Evolutionary conservation across 2,797 vertebrate species (phyloP).

Genomic region (Sarcophilus harrisii): DNA sequence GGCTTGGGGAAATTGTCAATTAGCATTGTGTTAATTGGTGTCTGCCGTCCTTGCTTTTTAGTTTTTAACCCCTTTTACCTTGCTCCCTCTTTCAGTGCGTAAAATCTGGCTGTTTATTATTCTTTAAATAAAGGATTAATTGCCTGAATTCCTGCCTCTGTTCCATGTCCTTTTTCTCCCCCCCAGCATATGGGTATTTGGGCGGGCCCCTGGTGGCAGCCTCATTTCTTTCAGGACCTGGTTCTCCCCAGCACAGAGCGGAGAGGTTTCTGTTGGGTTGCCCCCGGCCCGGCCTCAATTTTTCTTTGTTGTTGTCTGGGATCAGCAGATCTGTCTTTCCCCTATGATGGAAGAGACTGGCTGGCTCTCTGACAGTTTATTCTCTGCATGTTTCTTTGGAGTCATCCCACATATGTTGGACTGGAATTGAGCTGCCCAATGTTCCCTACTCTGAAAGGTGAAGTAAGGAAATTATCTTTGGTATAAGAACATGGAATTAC

Average conservation of each 20-base stretch:
- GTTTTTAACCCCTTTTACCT: constrained; percentile 92
- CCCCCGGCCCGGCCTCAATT: constrained; percentile 52
- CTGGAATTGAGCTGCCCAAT: constrained; percentile 4
- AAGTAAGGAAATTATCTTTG: not conserved
- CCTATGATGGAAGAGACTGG: not conserved
- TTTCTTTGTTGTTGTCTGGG: not conserved
- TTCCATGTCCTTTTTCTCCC: constrained; percentile 81
- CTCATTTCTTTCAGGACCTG: constrained; percentile 61
- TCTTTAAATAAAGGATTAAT: constrained; percentile 91
- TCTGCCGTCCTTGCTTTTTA: constrained; percentile 90
- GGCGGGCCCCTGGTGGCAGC: constrained; percentile 50
- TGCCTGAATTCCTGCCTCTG: constrained; percentile 86
- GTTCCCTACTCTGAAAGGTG: not conserved
- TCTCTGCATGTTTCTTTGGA: constrained; percentile 14
- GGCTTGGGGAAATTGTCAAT: constrained; percentile 91
- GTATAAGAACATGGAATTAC: not conserved
- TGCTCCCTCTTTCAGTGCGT: constrained; percentile 86
- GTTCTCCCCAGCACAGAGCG: constrained; percentile 54
- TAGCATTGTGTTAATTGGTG: constrained; percentile 92
- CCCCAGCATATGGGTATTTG: constrained; percentile 73
- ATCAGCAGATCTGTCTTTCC: not conserved
- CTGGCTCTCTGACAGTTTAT: constrained; percentile 15
- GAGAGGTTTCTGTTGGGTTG: not conserved
- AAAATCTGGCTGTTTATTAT: constrained; percentile 89
- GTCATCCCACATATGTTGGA: not conserved